Percentiles rank a stretch among this genome's conserved stretches.
These are phyloP conservation scores for Rutilus rutilus DNA, from an alignment of 2,113 vertebrate genomes.

Conservation along the genomic window DNA sequence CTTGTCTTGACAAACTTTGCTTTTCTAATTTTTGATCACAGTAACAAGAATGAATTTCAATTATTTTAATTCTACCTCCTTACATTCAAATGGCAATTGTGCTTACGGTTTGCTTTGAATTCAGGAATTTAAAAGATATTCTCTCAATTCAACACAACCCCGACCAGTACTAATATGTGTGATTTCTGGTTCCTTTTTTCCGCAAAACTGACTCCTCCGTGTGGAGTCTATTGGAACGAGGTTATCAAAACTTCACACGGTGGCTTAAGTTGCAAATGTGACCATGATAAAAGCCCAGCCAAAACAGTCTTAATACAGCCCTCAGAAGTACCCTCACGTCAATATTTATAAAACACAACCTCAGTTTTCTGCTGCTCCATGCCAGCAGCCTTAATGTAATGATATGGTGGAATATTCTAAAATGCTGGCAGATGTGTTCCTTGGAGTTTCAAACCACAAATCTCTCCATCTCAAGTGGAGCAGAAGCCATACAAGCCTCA, in stretches of 20 bases:
- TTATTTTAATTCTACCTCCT: not conserved
- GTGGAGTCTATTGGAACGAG: conserved; percentile 12
- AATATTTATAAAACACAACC: conserved; percentile 43
- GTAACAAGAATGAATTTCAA: not conserved
- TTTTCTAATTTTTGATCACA: not conserved
- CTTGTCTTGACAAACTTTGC: not conserved
- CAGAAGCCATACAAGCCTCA: conserved; percentile 19
- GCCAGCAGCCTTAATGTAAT: conserved; percentile 32
- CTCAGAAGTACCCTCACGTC: conserved; percentile 26
- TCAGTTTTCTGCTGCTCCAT: conserved; percentile 1
- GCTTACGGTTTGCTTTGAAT: not conserved
- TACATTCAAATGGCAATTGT: not conserved
- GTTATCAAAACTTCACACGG: conserved; percentile 1
- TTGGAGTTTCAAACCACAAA: conserved; percentile 49
- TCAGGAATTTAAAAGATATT: not conserved
- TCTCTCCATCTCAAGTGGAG: conserved; percentile 44
- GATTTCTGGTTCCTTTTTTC: conserved; percentile 51
- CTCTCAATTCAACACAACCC: not conserved
- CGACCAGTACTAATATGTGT: not conserved
- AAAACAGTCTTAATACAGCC: not conserved
- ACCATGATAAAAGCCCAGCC: conserved; percentile 19
- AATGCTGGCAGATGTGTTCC: conserved; percentile 38
- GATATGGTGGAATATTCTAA: conserved; percentile 29
- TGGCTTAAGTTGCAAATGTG: conserved; percentile 14
- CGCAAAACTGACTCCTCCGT: conserved; percentile 23